A percentile compares a stretch with the other conserved stretches of the same genome.
These are phyloP conservation scores for Andrena haemorrhoa DNA, from an alignment of 2,888 invertebrate genomes.

Conservation along the genomic window DNA sequence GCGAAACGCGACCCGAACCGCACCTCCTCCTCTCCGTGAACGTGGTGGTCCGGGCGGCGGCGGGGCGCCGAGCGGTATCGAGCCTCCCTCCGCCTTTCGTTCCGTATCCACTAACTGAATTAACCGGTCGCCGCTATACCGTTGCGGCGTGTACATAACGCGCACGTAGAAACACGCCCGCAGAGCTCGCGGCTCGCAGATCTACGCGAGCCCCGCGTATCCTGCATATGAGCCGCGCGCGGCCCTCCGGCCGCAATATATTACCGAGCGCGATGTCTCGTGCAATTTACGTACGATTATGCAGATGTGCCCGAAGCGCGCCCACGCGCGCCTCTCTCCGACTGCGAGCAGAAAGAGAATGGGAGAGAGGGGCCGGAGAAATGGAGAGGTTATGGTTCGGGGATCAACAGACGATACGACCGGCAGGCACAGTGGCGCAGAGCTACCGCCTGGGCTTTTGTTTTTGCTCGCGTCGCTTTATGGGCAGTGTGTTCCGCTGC, in stretches of 20 bases:
- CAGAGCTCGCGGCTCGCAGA: slow-evolving; percentile 46
- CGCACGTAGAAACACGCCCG: slow-evolving; percentile 30
- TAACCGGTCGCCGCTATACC: slow-evolving; percentile 73
- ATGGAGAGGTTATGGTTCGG: slow-evolving; percentile 30
- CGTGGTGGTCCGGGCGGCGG: slow-evolving; percentile 20
- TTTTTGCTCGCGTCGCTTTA: not conserved
- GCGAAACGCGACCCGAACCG: slow-evolving; percentile 8
- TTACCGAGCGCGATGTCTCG: slow-evolving; percentile 78
- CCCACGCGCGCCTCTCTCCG: slow-evolving; percentile 52
- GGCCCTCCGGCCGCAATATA: slow-evolving; percentile 75
- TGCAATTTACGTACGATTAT: slow-evolving; percentile 82
- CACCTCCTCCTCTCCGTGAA: slow-evolving; percentile 24
- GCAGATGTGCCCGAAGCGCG: slow-evolving; percentile 75
- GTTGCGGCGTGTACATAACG: slow-evolving; percentile 45
- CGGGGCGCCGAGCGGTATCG: slow-evolving; percentile 31
- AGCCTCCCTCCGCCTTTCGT: slow-evolving; percentile 66
- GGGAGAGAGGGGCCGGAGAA: slow-evolving; percentile 17
- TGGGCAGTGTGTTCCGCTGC: not conserved
- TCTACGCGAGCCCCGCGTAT: slow-evolving; percentile 61
- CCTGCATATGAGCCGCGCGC: slow-evolving; percentile 64
- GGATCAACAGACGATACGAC: slow-evolving; percentile 25
- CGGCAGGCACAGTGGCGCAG: slow-evolving; percentile 1
- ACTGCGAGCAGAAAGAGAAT: slow-evolving; percentile 23
- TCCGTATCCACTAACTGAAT: slow-evolving; percentile 76
- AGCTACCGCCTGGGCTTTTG: not conserved